A percentile compares a stretch with the other conserved stretches of the same genome.
These are phyloP conservation scores for Vannuccia rotundouncinata DNA, from an alignment of 2,888 invertebrate genomes.

Conservation along the genomic window DNA sequence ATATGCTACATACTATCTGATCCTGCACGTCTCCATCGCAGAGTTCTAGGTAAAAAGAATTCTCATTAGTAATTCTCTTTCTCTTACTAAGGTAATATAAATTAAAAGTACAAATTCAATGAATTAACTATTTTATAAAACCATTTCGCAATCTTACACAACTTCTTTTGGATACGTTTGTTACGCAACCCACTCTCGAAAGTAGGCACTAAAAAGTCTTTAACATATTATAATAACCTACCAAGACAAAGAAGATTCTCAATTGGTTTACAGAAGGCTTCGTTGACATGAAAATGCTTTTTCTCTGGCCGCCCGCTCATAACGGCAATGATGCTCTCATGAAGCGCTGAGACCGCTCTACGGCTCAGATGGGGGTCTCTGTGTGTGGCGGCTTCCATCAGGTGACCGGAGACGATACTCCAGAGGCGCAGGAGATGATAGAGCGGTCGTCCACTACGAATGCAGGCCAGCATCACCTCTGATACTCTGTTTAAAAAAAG, in stretches of 20 bases:
- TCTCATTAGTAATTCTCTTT: too few relatives aligned
- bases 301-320: conserved; percentile 78
- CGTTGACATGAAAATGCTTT: conserved; percentile 89
- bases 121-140: too few relatives aligned
- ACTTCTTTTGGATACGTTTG: too few relatives aligned
- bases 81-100: too few relatives aligned
- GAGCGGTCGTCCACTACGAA: conserved; percentile 75
- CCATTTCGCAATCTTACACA: too few relatives aligned
- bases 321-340: conserved; percentile 79
- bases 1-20: conserved; percentile 84
- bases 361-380: conserved; percentile 79
- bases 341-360: conserved; percentile 77
- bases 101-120: too few relatives aligned
- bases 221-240: too few relatives aligned
- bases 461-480: conserved; percentile 77
- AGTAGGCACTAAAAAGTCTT: too few relatives aligned
- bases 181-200: too few relatives aligned
- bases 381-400: conserved; percentile 91
- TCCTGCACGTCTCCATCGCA: conserved; percentile 27
- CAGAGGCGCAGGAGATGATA: conserved; percentile 83
- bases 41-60: too few relatives aligned
- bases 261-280: conserved; percentile 85
- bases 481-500: conserved; percentile 69
- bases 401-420: conserved; percentile 83
- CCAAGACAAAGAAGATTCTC: conserved; percentile 87